A percentile compares a stretch with the other conserved stretches of the same genome.
Evolutionary conservation across 2,113 vertebrate genomes (phyloP).

Genomic region (Forbesichthys agassizii): DNA sequence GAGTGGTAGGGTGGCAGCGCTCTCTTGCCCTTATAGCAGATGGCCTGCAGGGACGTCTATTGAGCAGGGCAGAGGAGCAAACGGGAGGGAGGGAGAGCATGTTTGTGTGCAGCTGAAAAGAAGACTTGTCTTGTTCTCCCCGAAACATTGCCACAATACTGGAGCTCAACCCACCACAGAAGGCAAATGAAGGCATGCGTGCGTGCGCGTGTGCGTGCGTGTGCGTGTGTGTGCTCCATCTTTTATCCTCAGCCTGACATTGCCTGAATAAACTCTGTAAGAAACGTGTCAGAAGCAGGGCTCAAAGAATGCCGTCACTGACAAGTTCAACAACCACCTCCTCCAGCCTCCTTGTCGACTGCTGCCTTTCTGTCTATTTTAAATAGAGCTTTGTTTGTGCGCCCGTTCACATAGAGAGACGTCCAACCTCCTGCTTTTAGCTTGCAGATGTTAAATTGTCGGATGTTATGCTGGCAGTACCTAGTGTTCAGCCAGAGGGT

Average conservation of each 20-base stretch:
- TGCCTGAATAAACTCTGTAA: slow-evolving; percentile 58
- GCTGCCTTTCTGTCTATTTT: slow-evolving; percentile 28
- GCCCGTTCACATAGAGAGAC: slow-evolving; percentile 10
- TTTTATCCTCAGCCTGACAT: slow-evolving; percentile 45
- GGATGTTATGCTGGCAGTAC: background rate
- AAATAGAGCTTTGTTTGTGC: slow-evolving; percentile 35
- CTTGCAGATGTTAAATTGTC: background rate
- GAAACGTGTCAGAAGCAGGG: slow-evolving; percentile 41
- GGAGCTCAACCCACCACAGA: slow-evolving; percentile 57
- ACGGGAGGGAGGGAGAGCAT: slow-evolving; percentile 18
- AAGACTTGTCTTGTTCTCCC: slow-evolving; percentile 67
- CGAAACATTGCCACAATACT: slow-evolving; percentile 57
- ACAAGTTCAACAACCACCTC: slow-evolving; percentile 56
- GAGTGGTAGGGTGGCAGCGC: slow-evolving; percentile 49
- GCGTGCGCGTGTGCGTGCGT: slow-evolving; percentile 36
- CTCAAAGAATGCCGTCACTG: slow-evolving; percentile 54
- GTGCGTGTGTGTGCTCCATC: slow-evolving; percentile 40
- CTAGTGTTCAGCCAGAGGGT: background rate
- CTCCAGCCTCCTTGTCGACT: slow-evolving; percentile 46
- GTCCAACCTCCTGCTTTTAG: background rate
- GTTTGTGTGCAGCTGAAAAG: slow-evolving; percentile 49
- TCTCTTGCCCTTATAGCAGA: slow-evolving; percentile 62
- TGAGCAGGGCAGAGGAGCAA: slow-evolving; percentile 47
- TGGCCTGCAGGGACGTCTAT: slow-evolving; percentile 61
- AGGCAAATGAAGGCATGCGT: slow-evolving; percentile 50